Evolutionary conservation across 2,888 invertebrate genomes (phyloP), one percentile per base, ranked within the genome.

Genomic region (Drosophila infuscata): DNA sequence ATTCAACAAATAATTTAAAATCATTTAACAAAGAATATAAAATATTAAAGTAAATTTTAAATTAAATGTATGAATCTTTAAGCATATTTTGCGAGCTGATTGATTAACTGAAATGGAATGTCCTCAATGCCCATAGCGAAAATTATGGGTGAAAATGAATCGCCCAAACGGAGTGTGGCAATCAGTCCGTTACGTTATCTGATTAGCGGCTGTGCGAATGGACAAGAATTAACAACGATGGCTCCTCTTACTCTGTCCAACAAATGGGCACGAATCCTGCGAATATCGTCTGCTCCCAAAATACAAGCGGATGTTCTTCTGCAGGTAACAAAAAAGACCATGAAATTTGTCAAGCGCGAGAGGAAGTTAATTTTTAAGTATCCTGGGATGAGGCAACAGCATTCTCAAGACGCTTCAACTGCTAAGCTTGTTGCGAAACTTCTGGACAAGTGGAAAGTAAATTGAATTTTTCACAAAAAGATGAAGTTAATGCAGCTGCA

Each of bases 241-340:
- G 88, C 90, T 3, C 92, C 93, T 3, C 76, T 93, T 17, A 93
- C 91, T 71, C 69, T 93, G 38, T 88, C 93, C 70, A 86, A 90
- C 65, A 90, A 92, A 72, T 93, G 92, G 93, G 91, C 92, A 4
- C 86, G 92, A 60, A 92, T 93, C 57, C 78, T 93, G 62, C 84
- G 92, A 29, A 91, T 93, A 82, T 88, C 91, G 48, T 87, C 92
- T 11, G 80, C 80, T 60, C 89, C 92, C 12, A 93, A 93, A 89
- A 88, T 92, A 54, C 87, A 87, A 29, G 83, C 91, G 49, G 91
- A 92, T 62, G 93, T 93, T 51, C 81, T 93, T 46, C 52, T 93
- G 48, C 84, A 93, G 93, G 93, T 93, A 92, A 83, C 48, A 9
- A 38, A 20, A 20, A 43, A 6, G 32, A 52, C 49, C 46, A 51